A percentile compares a stretch with the other conserved stretches of the same genome.
Conservation (phyloP, 2,113 vertebrate genomes). For the Carollia perspicillata region DNA sequence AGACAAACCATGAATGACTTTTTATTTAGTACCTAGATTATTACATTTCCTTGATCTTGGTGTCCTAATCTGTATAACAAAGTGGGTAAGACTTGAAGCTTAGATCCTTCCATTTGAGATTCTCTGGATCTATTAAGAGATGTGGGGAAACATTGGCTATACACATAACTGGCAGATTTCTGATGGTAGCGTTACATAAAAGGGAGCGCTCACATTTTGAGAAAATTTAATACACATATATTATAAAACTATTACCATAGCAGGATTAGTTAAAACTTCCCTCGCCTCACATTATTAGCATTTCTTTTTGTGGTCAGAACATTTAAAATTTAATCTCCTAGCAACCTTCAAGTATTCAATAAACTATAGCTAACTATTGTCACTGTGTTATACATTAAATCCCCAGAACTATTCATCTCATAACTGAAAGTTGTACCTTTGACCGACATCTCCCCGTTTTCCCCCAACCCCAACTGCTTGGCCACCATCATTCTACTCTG, state of each 20-base stretch:
- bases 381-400: not conserved
- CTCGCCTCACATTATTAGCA: not conserved
- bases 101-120: not conserved
- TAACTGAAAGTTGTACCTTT: not conserved
- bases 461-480: not conserved
- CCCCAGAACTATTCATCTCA: not conserved
- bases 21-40: not conserved
- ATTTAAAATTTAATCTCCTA: not conserved
- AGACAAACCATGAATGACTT: not conserved
- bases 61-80: not conserved
- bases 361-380: not conserved
- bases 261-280: not conserved
- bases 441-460: not conserved
- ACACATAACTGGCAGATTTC: not conserved
- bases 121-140: not conserved
- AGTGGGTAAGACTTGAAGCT: not conserved
- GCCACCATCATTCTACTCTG: not conserved
- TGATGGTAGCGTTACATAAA: not conserved
- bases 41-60: not conserved
- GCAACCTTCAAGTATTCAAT: not conserved
- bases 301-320: not conserved
- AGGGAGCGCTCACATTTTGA: not conserved
- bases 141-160: not conserved
- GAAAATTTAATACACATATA: not conserved
- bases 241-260: not conserved